Evolutionary conservation across 2,113 vertebrate genomes (phyloP).

Genomic region (Strix uralensis): DNA sequence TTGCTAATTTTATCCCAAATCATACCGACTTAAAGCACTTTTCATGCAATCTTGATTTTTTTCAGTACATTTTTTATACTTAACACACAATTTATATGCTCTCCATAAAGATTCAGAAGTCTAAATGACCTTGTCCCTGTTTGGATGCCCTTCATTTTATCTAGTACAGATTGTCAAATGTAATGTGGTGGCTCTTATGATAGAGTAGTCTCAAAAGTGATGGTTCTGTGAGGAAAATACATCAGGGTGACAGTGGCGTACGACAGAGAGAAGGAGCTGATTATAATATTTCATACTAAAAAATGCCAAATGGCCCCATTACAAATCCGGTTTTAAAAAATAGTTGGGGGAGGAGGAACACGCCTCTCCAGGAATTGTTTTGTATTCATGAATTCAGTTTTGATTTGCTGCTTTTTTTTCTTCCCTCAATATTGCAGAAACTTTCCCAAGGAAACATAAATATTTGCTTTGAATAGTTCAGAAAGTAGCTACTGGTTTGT

Average conservation of each 20-base stretch:
- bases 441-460: background rate
- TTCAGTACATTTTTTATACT: background rate
- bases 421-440: background rate
- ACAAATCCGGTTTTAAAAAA: background rate
- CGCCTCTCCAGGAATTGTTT: background rate
- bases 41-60: conserved; percentile 8
- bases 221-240: conserved; percentile 42
- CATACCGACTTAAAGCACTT: conserved; percentile 44
- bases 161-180: conserved; percentile 38
- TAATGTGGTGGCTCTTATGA: conserved; percentile 30
- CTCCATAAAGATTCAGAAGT: conserved; percentile 12
- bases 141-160: conserved; percentile 57
- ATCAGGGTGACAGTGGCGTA: background rate
- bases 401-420: background rate
- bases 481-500: background rate
- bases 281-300: conserved; percentile 32
- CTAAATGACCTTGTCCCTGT: conserved; percentile 51
- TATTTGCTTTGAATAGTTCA: background rate
- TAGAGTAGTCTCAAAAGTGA: conserved; percentile 42
- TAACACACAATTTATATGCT: conserved; percentile 15
- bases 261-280: background rate
- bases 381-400: conserved; percentile 16
- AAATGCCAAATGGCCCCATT: conserved; percentile 26
- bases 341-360: background rate
- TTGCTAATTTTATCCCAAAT: conserved; percentile 51